These are phyloP conservation scores for Cantharis flavilabris DNA, from an alignment of 2,888 invertebrate species.

Conservation along the genomic window DNA sequence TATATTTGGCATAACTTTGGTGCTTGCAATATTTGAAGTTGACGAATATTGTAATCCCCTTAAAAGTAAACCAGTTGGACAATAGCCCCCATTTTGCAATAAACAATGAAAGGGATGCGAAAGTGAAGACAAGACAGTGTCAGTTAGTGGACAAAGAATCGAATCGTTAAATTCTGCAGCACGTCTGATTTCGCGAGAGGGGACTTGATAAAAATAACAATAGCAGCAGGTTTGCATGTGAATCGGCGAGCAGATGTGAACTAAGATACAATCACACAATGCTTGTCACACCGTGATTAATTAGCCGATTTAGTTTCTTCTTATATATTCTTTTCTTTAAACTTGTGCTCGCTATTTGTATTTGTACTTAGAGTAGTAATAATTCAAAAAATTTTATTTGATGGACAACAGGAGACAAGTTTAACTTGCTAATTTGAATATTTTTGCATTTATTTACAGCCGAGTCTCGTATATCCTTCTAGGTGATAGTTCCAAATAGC, in stretches of 20 bases:
- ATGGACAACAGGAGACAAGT: neutral
- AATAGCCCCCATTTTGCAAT: slow-evolving; percentile 35
- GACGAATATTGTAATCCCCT: slow-evolving; percentile 14
- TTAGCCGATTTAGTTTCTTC: slow-evolving; percentile 39
- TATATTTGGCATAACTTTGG: neutral
- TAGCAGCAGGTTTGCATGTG: slow-evolving; percentile 45
- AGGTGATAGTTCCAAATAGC: neutral
- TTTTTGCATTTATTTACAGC: neutral
- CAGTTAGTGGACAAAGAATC: slow-evolving; percentile 37
- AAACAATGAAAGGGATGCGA: slow-evolving; percentile 37
- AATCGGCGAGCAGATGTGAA: slow-evolving; percentile 42
- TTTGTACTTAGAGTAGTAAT: slow-evolving; percentile 9
- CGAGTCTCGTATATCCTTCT: neutral
- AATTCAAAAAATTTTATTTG: neutral
- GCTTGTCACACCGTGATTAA: slow-evolving; percentile 44
- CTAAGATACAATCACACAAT: slow-evolving; percentile 39
- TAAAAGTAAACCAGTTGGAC: slow-evolving; percentile 28
- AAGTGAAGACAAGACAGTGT: slow-evolving; percentile 37
- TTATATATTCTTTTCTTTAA: slow-evolving; percentile 29
- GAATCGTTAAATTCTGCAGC: slow-evolving; percentile 42
- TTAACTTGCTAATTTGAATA: neutral
- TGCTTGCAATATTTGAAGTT: slow-evolving; percentile 2
- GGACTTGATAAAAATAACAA: slow-evolving; percentile 43
- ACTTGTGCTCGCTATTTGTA: slow-evolving; percentile 13
- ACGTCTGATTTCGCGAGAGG: slow-evolving; percentile 43